Base-by-base conservation (phyloP, 1,140 invertebrate species). In the Nephotettix cincticeps region DNA sequence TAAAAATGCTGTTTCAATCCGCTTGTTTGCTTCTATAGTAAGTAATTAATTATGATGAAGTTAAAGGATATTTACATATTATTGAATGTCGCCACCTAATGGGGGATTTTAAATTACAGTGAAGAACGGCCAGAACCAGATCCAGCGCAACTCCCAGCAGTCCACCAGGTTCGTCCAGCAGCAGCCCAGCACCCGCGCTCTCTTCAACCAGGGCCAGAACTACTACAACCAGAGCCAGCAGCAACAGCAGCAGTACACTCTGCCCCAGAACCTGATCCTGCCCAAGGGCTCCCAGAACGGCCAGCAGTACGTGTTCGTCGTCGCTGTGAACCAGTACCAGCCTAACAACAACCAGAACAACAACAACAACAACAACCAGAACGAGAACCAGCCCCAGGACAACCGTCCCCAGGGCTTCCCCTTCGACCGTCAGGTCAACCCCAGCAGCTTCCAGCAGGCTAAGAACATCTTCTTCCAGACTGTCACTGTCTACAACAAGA, bases 221-320 rank as follows among this genome's bases (percentile, higher is more conserved):
- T 61, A 61, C 56, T 61, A 61, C 56, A 61, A 61, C 56, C 56
- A 61, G 56, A 61, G 23, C 27, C 9, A 27, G 14, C 56, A 61
- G 25, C 56, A 61, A 27, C 56, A 61, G 25, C 56, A 27, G 87
- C 85, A 68, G 25, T 61, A 61, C 56, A 61, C 21, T 25, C 87
- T 86, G 80, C 88, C 88, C 9, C 80, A 85, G 1, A 84, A 88
- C 66, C 78, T 90, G 9, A 72, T 87, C 0, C 78, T 91, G 14
- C 88, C 89, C 36, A 88, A 79, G 68, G 88, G 89, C 74, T 83
- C 79, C 69, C 79, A 82, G 30, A 83, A 84, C 54, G 89, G 88
- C 76, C 84, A 89, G 81, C 79, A 84, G 11, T 85, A 86, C 77
- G 80, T 86, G 71, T 71, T 90, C 0, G 87, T 86, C 75, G 84